Evolutionary conservation across 2,113 vertebrate species (phyloP), one percentile per base, ranked within the genome.

Genomic region (Pycnonotus jocosus): DNA sequence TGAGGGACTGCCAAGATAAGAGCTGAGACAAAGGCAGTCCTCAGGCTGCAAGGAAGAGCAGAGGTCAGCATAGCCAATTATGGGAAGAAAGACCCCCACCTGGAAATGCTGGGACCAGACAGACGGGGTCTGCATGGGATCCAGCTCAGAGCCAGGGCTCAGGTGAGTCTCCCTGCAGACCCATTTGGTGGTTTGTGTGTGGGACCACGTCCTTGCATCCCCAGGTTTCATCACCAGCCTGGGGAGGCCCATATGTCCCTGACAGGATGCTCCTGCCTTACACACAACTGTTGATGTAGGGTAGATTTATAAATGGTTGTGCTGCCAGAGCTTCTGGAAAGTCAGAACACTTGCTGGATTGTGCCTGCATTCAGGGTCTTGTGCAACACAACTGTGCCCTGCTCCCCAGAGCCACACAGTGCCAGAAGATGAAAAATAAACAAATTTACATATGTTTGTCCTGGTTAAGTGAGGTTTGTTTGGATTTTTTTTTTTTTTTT

Each of bases 161-260:
- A 25, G 21, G 2, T 71, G 45, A 42, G 24, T 28, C 66, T 72
- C 37, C 12, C 38, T n/a, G 12, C n/a, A 61, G 28, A 50, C 24
- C 3, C 1, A 3, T 45, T 54, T 65, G 47, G 25, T 3, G 0
- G 4, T 22, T 61, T 54, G 23, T 0, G 0, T 47, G 33, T 8
- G 38, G 42, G 27, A 69, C n/a, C 31, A 19, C 0, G 1, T 27
- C 12, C 72, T 50, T 45, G 19, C 48, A 47, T 18, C 7, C 3
- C 30, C 47, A 21, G 11, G 21, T 38, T 70, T 76, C 37, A 51
- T 8, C 33, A 58, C 25, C 0, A 1, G n/a, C 54, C 31, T 38
- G 33, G 5, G 25, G 22, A 33, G 14, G 30, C 71, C 51, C 8
- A 0, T n/a, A 14, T 70, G 47, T 21, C 50, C 20, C 33, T 33